Evolutionary conservation across 2,113 vertebrate species (phyloP), one percentile per base, ranked within the genome.

Genomic region (Callionymus lyra): DNA sequence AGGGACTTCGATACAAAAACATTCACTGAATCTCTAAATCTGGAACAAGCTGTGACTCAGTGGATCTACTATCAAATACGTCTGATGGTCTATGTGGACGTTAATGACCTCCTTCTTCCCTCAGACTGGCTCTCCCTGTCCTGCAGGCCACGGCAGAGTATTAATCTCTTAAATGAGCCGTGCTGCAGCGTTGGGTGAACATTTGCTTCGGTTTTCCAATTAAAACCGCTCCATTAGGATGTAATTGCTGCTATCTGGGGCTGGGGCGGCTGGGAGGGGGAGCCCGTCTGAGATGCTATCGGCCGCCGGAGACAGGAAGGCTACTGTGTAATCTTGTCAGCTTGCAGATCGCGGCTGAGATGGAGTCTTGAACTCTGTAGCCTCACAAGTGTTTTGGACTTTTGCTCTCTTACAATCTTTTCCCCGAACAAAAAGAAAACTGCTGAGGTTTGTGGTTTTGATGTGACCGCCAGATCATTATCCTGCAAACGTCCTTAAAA

Each of bases 261-360:
- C 61, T 51, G 63, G 51, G 60, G 59, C 21, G 18, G 54, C 71
- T 68, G 50, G 44, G 55, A 54, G 61, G 55, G 27, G 17, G 63
- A 71, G 65, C 66, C 69, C 68, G 76, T 58, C 73, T 56, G 72
- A 15, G 83, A 85, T 85, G 71, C 45, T 80, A 85, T 85, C 81
- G 35, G 52, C 38, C 33, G 8, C 35, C 54, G 70, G 73, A 82
- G 81, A 77, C 80, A 82, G 80, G 83, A 83, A 83, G 77, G 21
- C 72, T 62, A 61, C 65, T 78, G 68, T 72, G 60, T 85, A 85
- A 85, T 85, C 81, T 79, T 43, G 75, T 82, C 81, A 81, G 65
- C 48, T 74, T 51, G 46, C 54, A 70, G 72, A 82, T 85, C 42
- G 40, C 56, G 50, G 58, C 62, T 16, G 56, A 31, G 71, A 82